phyloP scores from a whole-genome alignment of 2,113 vertebrate genomes.

The Myodes glareolus region DNA sequence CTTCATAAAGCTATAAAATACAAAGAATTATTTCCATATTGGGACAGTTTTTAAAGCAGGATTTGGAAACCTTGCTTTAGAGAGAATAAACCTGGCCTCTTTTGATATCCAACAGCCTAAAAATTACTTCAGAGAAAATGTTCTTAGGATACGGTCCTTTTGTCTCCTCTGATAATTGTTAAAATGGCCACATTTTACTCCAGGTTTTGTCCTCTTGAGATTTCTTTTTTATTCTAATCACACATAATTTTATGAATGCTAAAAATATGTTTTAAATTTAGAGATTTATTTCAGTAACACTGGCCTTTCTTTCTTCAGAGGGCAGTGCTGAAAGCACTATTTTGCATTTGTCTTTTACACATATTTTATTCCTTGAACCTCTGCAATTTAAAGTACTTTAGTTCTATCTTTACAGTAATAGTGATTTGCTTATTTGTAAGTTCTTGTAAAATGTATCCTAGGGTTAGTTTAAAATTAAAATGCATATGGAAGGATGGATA shows the following conservation, averaged over 20 bases:
- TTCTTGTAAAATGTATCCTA: not conserved
- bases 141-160: constrained; percentile 69
- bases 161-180: constrained; percentile 74
- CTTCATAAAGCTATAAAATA: constrained; percentile 65
- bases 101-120: constrained; percentile 77
- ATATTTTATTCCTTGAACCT: constrained; percentile 56
- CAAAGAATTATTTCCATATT: constrained; percentile 74
- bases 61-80: constrained; percentile 58
- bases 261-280: constrained; percentile 73
- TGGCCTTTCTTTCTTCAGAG: constrained; percentile 62
- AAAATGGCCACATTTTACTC: constrained; percentile 60
- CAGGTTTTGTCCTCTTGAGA: constrained; percentile 62
- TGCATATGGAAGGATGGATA: not conserved
- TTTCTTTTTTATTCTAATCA: constrained; percentile 68
- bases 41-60: constrained; percentile 49
- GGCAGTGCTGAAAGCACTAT: constrained; percentile 43
- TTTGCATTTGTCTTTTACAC: constrained; percentile 70
- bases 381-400: constrained; percentile 57
- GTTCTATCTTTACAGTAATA: constrained; percentile 50
- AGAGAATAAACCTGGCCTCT: constrained; percentile 62
- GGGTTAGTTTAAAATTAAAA: constrained; percentile 55
- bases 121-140: constrained; percentile 71
- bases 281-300: constrained; percentile 71
- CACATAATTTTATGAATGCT: constrained; percentile 65
- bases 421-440: constrained; percentile 47